Conservation (phyloP, 1,140 invertebrate species). For the Drosophila sulfurigaster region DNA sequence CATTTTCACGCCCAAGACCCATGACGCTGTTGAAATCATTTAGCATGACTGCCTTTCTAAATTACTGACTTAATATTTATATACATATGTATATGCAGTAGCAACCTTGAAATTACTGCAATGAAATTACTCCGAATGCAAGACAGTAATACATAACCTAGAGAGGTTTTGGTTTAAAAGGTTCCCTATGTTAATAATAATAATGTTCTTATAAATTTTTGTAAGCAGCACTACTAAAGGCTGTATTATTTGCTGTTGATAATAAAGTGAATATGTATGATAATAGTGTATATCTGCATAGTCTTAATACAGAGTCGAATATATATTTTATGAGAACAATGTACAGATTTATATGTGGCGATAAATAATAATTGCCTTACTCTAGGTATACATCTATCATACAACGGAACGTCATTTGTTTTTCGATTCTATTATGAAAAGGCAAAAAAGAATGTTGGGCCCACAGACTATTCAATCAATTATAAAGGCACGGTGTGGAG, state of each 20-base stretch:
- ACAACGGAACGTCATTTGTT: slow-evolving; percentile 4
- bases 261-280: slow-evolving; percentile 14
- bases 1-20: slow-evolving; percentile 37
- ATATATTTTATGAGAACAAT: slow-evolving; percentile 14
- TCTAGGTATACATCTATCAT: slow-evolving; percentile 5
- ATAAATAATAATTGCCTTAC: slow-evolving; percentile 32
- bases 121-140: slow-evolving; percentile 8
- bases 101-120: slow-evolving; percentile 50
- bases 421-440: slow-evolving; percentile 10
- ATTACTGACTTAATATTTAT: slow-evolving; percentile 24
- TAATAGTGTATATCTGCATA: too few relatives aligned
- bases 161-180: too few relatives aligned
- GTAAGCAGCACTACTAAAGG: too few relatives aligned
- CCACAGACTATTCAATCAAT: slow-evolving; percentile 50
- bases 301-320: not conserved
- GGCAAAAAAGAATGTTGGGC: slow-evolving; percentile 39
- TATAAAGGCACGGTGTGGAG: slow-evolving; percentile 30
- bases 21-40: slow-evolving; percentile 36
- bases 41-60: slow-evolving; percentile 61
- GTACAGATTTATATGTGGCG: slow-evolving; percentile 5
- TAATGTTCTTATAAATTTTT: too few relatives aligned
- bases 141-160: not conserved
- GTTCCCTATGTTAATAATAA: too few relatives aligned
- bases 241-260: not conserved
- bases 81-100: slow-evolving; percentile 4